Base-by-base conservation (phyloP, 2,113 vertebrate species). In the Ptychochromis oligacanthus region DNA sequence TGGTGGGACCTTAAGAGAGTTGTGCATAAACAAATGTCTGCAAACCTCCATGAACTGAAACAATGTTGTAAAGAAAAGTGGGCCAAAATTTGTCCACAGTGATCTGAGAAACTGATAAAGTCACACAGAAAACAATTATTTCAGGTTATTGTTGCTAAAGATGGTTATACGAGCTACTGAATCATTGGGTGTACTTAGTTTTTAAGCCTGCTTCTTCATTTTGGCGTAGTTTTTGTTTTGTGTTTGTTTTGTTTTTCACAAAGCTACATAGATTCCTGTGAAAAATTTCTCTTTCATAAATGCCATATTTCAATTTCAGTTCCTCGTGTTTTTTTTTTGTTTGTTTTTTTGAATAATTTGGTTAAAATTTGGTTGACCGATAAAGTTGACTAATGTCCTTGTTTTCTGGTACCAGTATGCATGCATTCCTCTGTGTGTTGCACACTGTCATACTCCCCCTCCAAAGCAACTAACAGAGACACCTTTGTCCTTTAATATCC, bases 401-500 rank as follows among this genome's bases (percentile, higher is more conserved):
- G 1, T 24, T 72, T 54, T 70, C 22, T 18, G 15, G 10, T 64
- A 6, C 26, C 31, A 28, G 20, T 15, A 24, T 54, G 43, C 54
- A 12, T 28, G 64, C 20, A 8, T 79, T 40, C 28, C 4, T 77
- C 64, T 82, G 49, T 80, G 75, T 20, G 70, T 58, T 79, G 61
- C 84, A 75, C 77, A 78, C 38, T 56, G 67, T 46, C 58, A 43
- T 57, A 58, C 74, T 22, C 43, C 22, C 15, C 36, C 84, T 67
- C 24, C 24, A 59, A 61, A 82, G 58, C 40, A n/a, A 59, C 82
- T 87, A 83, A 89, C 70, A 62, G 82, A 89, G 84, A 81, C 86
- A 82, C 83, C 83, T 87, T 81, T 84, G 65, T 88, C 88, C 82
- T 76, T 88, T 87, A 85, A 26, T 80, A 83, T 91, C 88, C 26